Percentiles rank a stretch among this genome's conserved stretches.
Conservation (phyloP, 2,888 invertebrate genomes). For the Pristionchus arcanus region DNA sequence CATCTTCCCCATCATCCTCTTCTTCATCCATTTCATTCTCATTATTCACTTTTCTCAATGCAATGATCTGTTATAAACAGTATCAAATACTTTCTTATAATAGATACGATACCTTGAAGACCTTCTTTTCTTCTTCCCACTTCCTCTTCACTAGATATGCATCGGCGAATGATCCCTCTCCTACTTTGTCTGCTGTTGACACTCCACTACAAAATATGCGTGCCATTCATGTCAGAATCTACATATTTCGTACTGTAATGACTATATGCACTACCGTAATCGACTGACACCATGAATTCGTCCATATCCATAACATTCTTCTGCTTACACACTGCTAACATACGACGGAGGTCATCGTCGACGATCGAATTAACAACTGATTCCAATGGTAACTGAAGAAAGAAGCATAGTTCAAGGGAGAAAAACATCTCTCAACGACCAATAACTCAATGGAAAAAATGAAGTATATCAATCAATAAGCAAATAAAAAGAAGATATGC, state of each 20-base stretch:
- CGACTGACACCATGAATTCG: background rate
- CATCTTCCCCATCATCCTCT: too few species aligned
- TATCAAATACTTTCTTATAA: too few species aligned
- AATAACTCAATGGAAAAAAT: too few species aligned
- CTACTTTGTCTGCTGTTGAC: background rate
- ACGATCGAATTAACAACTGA: background rate
- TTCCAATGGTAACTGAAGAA: background rate
- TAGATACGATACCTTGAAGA: background rate
- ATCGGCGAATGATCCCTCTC: background rate
- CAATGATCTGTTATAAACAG: background rate
- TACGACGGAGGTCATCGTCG: background rate
- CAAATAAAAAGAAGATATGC: background rate
- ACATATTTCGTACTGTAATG: background rate
- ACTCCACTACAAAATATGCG: background rate
- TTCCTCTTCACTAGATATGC: background rate
- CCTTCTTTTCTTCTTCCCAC: background rate
- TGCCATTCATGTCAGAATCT: background rate
- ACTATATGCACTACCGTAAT: background rate
- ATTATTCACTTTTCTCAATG: background rate
- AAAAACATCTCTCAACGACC: too few species aligned
- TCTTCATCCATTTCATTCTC: background rate
- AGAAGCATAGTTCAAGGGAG: background rate
- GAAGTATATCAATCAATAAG: too few species aligned
- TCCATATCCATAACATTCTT: background rate
- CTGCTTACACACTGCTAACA: background rate